These are phyloP conservation scores for Neodiprion virginianus DNA, from an alignment of 1,140 invertebrate species.

Conservation along the genomic window DNA sequence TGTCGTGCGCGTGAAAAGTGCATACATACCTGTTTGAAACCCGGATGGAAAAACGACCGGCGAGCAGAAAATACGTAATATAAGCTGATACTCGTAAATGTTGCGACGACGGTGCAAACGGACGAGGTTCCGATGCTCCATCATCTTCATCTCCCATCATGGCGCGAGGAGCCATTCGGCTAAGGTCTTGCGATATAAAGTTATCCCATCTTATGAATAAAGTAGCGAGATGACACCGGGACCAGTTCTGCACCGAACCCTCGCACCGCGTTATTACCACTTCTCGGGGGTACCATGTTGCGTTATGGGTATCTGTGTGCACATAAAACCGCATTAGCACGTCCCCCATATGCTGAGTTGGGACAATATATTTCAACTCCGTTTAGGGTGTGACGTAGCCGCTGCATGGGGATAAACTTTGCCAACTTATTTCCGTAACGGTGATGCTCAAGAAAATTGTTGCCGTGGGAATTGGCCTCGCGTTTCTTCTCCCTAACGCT, in stretches of 20 bases:
- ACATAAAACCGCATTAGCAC: slow-evolving; percentile 57
- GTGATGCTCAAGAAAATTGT: not conserved
- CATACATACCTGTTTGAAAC: too few species aligned
- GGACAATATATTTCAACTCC: slow-evolving; percentile 9
- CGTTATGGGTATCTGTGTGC: slow-evolving; percentile 50
- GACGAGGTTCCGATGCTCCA: not conserved
- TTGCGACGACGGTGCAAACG: too few species aligned
- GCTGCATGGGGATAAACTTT: not conserved
- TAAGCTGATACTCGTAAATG: too few species aligned
- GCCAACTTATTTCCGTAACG: not conserved
- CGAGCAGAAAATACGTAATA: too few species aligned
- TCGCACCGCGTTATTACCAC: slow-evolving; percentile 7
- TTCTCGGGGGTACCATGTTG: slow-evolving; percentile 44
- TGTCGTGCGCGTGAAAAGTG: not conserved
- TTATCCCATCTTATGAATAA: slow-evolving; percentile 7
- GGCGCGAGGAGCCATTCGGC: not conserved
- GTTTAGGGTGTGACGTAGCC: slow-evolving; percentile 4
- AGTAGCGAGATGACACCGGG: not conserved
- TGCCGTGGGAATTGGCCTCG: too few species aligned
- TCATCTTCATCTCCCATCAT: not conserved
- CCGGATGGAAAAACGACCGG: too few species aligned
- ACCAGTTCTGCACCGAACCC: slow-evolving; percentile 1
- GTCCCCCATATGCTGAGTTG: slow-evolving; percentile 24
- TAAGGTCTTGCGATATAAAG: not conserved
- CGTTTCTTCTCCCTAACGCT: too few species aligned